Conservation (phyloP, 2,888 invertebrate species). For the Lasioglossum pauxillum region DNA sequence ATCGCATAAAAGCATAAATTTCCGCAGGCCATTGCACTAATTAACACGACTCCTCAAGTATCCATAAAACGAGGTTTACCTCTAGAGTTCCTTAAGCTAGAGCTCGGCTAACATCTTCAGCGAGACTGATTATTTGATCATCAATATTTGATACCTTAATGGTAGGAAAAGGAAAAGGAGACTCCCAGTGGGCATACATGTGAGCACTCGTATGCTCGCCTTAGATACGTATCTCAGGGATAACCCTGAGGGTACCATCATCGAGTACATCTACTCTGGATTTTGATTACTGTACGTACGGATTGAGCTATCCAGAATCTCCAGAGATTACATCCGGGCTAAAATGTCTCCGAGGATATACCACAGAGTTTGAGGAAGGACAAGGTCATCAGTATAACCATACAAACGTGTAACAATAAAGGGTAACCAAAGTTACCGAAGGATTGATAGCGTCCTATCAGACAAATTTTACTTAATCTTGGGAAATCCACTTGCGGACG, state of each 20-base stretch:
- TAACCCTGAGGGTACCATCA: not conserved
- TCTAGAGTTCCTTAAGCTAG: not conserved
- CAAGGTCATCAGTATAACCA: not conserved
- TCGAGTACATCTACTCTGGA: not conserved
- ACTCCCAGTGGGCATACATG: not conserved
- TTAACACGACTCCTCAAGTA: not conserved
- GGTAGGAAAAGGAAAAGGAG: not conserved
- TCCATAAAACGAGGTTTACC: not conserved
- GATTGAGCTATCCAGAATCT: not conserved
- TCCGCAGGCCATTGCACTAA: not conserved
- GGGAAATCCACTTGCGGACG: not conserved
- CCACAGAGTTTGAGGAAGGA: not conserved
- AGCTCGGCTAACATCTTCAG: not conserved
- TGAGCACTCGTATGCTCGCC: not conserved
- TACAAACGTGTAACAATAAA: not conserved
- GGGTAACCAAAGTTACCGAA: not conserved
- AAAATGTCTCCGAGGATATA: not conserved
- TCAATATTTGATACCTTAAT: slow-evolving; percentile 12
- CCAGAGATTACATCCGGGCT: not conserved
- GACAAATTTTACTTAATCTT: not conserved
- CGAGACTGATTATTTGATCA: not conserved
- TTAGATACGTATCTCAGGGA: not conserved
- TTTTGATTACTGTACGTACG: not conserved
- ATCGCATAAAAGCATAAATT: not conserved
- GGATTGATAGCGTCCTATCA: not conserved